Conservation (phyloP, 2,797 vertebrate genomes). For the Premnoplex brunnescens region DNA sequence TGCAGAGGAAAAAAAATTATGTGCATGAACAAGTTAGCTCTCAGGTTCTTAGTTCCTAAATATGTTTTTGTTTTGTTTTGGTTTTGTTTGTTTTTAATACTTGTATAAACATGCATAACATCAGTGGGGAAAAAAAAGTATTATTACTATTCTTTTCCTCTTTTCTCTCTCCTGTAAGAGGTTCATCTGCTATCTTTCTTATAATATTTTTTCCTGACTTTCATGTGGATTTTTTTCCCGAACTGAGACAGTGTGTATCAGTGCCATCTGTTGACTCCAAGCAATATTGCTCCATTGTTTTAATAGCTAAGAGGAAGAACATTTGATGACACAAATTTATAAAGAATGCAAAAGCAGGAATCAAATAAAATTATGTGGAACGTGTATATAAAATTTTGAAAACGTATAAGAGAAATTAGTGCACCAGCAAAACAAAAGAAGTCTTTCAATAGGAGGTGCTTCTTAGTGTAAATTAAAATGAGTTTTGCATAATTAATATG, state of each 20-base stretch:
- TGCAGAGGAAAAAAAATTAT: not conserved
- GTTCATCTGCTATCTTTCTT: not conserved
- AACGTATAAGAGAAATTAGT: not conserved
- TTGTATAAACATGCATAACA: not conserved
- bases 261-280: constrained; percentile 51
- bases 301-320: not conserved
- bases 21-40: not conserved
- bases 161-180: not conserved
- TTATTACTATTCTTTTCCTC: not conserved
- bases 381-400: not conserved
- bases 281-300: not conserved
- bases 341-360: not conserved
- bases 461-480: not conserved
- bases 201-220: not conserved
- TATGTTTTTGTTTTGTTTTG: not conserved
- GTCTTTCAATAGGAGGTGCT: not conserved
- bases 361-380: not conserved
- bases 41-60: not conserved
- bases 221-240: not conserved
- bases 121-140: not conserved
- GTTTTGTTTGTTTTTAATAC: not conserved
- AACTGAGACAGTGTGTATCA: not conserved
- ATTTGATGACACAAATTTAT: not conserved
- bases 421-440: not conserved
- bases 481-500: not conserved